These are phyloP conservation scores for Antheraea pernyi DNA, from an alignment of 1,140 invertebrate species.

Conservation along the genomic window DNA sequence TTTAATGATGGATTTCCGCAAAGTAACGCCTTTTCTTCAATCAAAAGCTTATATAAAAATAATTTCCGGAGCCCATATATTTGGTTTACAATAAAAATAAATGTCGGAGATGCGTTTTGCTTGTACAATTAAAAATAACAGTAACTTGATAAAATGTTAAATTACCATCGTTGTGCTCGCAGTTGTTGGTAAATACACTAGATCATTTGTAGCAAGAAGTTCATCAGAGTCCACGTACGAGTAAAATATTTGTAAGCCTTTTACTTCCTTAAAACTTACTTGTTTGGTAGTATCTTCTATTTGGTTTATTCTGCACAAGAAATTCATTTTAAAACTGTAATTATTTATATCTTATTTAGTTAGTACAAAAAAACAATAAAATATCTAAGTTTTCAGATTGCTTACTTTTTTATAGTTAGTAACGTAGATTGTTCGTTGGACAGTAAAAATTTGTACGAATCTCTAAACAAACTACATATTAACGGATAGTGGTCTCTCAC, in stretches of 20 bases:
- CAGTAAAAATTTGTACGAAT: not conserved
- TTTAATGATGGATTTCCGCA: too few species aligned
- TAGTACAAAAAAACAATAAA: too few species aligned
- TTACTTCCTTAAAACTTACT: slow-evolving; percentile 34
- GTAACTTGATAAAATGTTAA: too few species aligned
- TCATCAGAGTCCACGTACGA: slow-evolving; percentile 33
- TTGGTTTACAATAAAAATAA: too few species aligned
- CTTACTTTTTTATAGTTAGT: not conserved
- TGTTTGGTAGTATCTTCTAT: slow-evolving; percentile 9
- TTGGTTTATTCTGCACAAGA: slow-evolving; percentile 12
- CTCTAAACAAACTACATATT: not conserved
- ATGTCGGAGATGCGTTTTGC: too few species aligned
- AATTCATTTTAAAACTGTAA: too few species aligned
- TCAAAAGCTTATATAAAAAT: too few species aligned
- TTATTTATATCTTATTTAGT: too few species aligned
- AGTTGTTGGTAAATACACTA: slow-evolving; percentile 33
- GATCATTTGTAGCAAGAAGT: slow-evolving; percentile 26
- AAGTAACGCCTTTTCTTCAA: too few species aligned
- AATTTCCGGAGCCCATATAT: too few species aligned
- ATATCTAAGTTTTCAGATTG: not conserved
- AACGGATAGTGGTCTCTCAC: not conserved
- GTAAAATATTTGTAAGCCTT: slow-evolving; percentile 30
- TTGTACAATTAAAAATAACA: too few species aligned
- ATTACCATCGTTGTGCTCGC: slow-evolving; percentile 20
- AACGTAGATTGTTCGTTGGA: not conserved